Base-by-base conservation (phyloP, 2,888 invertebrate genomes). In the Aethes cnicana region DNA sequence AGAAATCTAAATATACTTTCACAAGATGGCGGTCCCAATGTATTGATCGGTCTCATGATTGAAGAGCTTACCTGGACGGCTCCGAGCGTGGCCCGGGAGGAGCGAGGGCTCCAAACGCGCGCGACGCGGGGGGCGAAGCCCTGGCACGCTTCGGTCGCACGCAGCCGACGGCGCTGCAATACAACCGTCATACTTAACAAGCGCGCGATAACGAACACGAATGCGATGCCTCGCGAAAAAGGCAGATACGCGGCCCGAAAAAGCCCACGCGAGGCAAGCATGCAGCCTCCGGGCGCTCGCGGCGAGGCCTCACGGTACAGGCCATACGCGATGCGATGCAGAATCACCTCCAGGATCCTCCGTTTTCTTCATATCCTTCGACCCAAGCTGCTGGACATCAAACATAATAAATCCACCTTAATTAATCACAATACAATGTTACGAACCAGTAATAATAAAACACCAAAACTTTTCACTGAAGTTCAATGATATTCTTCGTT, bases 61-160 rank as follows among this genome's bases (percentile, higher is more conserved):
- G 64, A 68, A 77, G 71, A 73, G 73, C 88, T 88, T 85, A 88
- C 88, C 88, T 85, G 72, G 64, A 62, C 56, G 58, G 63, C 69
- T 77, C 68, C 77, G 79, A 64, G 68, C 70, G 70, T 71, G 72
- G 74, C 72, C 66, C 65, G 70, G 66, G 61, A 67, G 82, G 88
- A 88, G 87, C 88, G 61, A 86, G 88, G 88, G 88, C 88, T 88
- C 88, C 82, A 55, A 75, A 81, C 88, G 87, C 88, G 88, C 85
- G 88, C 88, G 87, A 65, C 83, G 77, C 77, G 77, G 74, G 75
- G 73, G 74, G 76, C 77, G 71, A 67, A 74, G 75, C 72, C 73
- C 77, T 73, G 82, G 83, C 83, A 77, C 84, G 81, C 85, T 82
- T 76, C 77, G 73, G 71, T 81, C 72, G 72, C 82, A 69, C 66